phyloP scores from a whole-genome alignment of 2,888 invertebrate genomes.

The Carcina quercana region DNA sequence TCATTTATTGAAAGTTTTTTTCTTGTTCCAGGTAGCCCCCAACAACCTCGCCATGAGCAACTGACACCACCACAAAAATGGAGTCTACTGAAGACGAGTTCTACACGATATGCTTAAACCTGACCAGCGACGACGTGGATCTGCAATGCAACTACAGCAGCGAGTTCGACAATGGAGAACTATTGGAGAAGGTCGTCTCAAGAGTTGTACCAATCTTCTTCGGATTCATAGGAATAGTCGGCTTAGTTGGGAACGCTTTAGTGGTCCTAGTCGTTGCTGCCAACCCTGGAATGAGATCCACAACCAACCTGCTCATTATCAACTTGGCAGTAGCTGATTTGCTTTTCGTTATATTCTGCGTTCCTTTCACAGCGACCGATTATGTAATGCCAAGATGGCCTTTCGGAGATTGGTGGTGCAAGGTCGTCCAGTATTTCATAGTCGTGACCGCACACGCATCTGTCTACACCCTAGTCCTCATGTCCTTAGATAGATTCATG shows the following conservation, averaged over 20 bases:
- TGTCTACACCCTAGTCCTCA: conserved; percentile 93
- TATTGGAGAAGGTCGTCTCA: conserved; percentile 78
- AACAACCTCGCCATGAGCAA: conserved; percentile 24
- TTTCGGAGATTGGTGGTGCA: conserved; percentile 92
- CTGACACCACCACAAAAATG: conserved; percentile 33
- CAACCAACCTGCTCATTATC: conserved; percentile 93
- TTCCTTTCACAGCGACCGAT: conserved; percentile 94
- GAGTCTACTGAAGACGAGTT: conserved; percentile 61
- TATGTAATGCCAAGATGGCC: conserved; percentile 93
- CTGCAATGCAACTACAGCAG: conserved; percentile 53
- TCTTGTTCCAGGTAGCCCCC: conserved; percentile 5
- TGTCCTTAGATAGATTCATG: conserved; percentile 93
- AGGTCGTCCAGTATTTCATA: conserved; percentile 92
- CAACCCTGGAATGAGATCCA: conserved; percentile 94
- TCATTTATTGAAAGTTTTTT: too few species aligned
- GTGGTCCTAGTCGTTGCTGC: conserved; percentile 92
- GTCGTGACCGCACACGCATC: conserved; percentile 95
- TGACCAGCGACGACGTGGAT: conserved; percentile 48
- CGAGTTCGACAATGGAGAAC: conserved; percentile 65
- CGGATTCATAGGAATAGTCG: conserved; percentile 88
- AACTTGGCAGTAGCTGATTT: conserved; percentile 93
- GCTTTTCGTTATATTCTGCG: conserved; percentile 93
- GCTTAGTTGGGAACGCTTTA: conserved; percentile 91
- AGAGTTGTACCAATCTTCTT: conserved; percentile 88
- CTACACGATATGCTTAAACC: conserved; percentile 56